A percentile compares a stretch with the other conserved stretches of the same genome.
These are phyloP conservation scores for Zeugodacus cucurbitae DNA, from an alignment of 1,140 invertebrate genomes.

Conservation along the genomic window DNA sequence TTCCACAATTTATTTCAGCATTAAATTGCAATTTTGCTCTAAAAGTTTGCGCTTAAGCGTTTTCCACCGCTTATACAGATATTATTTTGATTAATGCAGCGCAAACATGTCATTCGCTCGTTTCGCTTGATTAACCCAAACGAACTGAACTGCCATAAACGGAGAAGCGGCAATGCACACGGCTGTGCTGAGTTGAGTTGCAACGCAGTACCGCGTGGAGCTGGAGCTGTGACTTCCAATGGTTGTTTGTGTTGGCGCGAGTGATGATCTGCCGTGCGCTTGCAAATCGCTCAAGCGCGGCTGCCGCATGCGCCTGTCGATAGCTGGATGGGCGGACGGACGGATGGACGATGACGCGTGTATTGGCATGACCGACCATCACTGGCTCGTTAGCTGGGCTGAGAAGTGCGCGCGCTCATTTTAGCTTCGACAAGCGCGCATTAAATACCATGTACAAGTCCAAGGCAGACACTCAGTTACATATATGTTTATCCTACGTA, in stretches of 20 bases:
- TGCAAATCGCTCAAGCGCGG: slow-evolving; percentile 13
- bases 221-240: not conserved
- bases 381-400: slow-evolving; percentile 7
- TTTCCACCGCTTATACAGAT: slow-evolving; percentile 62
- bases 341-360: not conserved
- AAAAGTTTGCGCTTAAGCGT: slow-evolving; percentile 39
- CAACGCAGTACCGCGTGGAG: no score
- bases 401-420: not conserved
- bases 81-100: slow-evolving; percentile 65
- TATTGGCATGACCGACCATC: not conserved
- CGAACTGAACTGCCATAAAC: slow-evolving; percentile 4
- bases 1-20: slow-evolving; percentile 63
- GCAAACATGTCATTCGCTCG: slow-evolving; percentile 66
- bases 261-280: not conserved
- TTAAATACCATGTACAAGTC: slow-evolving; percentile 9
- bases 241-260: not conserved
- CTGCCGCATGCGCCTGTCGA: not conserved
- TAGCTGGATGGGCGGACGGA: not conserved
- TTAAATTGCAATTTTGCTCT: slow-evolving; percentile 58
- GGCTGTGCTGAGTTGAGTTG: not conserved
- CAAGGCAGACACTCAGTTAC: not conserved
- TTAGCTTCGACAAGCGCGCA: not conserved
- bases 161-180: not conserved
- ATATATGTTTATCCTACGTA: not conserved
- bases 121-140: slow-evolving; percentile 57